phyloP scores from a whole-genome alignment of 2,888 invertebrate species.

The Apodemia duryi region DNA sequence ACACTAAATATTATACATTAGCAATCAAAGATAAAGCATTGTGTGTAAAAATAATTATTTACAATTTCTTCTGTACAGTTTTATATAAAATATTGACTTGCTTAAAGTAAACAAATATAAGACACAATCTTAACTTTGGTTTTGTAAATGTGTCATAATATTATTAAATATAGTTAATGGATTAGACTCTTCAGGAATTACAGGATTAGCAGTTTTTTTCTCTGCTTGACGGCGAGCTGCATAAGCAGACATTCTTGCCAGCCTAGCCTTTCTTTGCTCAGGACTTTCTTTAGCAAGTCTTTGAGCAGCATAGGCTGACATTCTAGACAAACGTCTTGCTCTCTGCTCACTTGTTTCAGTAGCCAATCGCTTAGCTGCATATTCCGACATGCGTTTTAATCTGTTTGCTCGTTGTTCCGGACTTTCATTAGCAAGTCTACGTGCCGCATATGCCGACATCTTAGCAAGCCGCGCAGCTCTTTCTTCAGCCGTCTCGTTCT shows the following conservation, averaged over 20 bases:
- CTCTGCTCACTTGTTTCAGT: constrained; percentile 61
- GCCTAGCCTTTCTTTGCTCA: constrained; percentile 53
- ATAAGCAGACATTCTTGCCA: constrained; percentile 70
- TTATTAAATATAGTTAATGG: constrained; percentile 8
- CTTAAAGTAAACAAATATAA: constrained; percentile 20
- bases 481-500: constrained; percentile 53
- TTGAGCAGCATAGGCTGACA: constrained; percentile 69
- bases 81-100: constrained; percentile 31
- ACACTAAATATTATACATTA: constrained; percentile 1
- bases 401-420: constrained; percentile 59
- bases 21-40: constrained; percentile 7
- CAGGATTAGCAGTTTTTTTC: constrained; percentile 40
- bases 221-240: constrained; percentile 63
- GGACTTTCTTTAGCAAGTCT: constrained; percentile 64
- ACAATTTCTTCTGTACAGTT: constrained; percentile 14
- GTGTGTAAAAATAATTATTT: constrained; percentile 15
- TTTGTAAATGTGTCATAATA: constrained; percentile 22
- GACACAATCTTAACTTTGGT: constrained; percentile 40
- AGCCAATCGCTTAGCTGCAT: constrained; percentile 61
- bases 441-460: constrained; percentile 68
- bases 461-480: constrained; percentile 55
- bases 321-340: constrained; percentile 57
- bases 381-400: constrained; percentile 67
- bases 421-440: constrained; percentile 62
- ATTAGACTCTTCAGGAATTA: constrained; percentile 3